A percentile compares a stretch with the other conserved stretches of the same genome.
Evolutionary conservation across 1,140 invertebrate species (phyloP).

Genomic region (Rhyacophila brunnea): DNA sequence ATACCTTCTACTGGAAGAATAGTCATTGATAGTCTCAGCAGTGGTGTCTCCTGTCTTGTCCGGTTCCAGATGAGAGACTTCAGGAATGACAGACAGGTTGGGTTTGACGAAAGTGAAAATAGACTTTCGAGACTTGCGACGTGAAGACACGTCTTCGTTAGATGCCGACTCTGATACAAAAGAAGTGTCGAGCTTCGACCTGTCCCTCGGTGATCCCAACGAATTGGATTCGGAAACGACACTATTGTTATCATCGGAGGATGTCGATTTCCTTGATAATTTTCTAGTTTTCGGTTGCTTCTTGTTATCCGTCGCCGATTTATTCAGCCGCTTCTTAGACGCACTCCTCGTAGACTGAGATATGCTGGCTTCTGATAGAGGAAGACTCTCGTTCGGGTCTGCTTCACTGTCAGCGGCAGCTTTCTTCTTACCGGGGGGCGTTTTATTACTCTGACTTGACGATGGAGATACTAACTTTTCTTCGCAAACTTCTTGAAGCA

Average conservation of each 20-base stretch:
- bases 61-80: constrained; percentile 40
- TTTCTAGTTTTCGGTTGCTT: not conserved
- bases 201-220: constrained; percentile 10
- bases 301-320: not conserved
- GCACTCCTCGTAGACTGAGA: constrained; percentile 16
- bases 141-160: constrained; percentile 37
- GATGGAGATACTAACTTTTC: too few species aligned
- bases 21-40: constrained; percentile 1
- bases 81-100: constrained; percentile 51
- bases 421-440: too few species aligned
- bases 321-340: constrained; percentile 1
- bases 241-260: constrained; percentile 14
- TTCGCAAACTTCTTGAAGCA: too few species aligned
- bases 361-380: not conserved
- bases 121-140: constrained; percentile 42
- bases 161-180: constrained; percentile 15
- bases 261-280: not conserved
- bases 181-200: constrained; percentile 15
- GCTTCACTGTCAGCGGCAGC: too few species aligned
- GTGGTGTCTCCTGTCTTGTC: constrained; percentile 10
- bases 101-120: constrained; percentile 39
- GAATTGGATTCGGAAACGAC: constrained; percentile 19
- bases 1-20: constrained; percentile 20
- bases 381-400: not conserved
- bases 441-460: too few species aligned